Percentiles rank a stretch among this genome's conserved stretches.
Conservation (phyloP, 2,797 vertebrate species). For the Setipinna tenuifilis region DNA sequence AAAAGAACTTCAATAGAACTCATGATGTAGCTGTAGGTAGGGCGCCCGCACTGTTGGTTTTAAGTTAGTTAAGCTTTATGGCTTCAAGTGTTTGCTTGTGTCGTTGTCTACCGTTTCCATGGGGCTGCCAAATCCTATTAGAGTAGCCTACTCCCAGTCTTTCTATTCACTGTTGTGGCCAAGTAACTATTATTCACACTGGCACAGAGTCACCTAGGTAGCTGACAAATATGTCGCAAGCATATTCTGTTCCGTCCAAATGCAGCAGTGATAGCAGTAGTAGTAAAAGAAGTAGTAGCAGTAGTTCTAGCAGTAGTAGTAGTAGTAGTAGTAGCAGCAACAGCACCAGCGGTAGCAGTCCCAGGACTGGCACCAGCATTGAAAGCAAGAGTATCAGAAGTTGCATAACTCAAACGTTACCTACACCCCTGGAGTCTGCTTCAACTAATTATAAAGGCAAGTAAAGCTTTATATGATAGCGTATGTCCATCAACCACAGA, state of each 20-base stretch:
- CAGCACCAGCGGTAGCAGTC: neutral
- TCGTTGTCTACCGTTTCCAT: neutral
- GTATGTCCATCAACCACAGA: too few relatives aligned
- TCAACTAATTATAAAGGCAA: neutral
- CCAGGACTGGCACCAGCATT: neutral
- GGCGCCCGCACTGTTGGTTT: neutral
- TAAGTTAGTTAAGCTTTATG: neutral
- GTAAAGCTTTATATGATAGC: neutral
- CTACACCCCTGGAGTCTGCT: neutral
- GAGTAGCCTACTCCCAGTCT: neutral
- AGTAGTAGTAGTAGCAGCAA: neutral
- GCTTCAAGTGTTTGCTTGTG: neutral
- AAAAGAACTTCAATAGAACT: neutral
- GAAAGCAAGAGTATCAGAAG: neutral
- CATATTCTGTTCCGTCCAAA: neutral
- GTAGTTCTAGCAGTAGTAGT: neutral
- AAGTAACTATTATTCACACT: neutral
- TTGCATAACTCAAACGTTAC: neutral
- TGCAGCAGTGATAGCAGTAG: neutral
- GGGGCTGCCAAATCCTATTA: neutral
- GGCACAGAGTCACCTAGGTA: neutral
- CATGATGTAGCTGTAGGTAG: neutral
- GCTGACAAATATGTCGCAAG: neutral
- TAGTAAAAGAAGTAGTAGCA: neutral
- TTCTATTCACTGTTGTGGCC: neutral